Evolutionary conservation across 2,888 invertebrate species (phyloP), one percentile per base, ranked within the genome.

Genomic region (Drosophila buzzatii): DNA sequence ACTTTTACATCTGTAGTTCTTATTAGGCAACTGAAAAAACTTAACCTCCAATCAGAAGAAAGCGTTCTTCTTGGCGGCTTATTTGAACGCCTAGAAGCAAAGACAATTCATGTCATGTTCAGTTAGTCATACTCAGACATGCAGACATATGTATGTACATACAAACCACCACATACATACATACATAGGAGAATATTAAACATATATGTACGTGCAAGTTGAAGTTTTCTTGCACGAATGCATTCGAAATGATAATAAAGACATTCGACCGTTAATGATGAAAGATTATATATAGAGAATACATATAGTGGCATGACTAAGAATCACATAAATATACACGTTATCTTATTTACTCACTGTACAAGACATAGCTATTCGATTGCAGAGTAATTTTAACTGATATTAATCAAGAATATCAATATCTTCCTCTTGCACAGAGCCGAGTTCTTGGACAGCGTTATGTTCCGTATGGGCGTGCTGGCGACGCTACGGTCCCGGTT

Each of bases 381-480:
- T 37, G 33, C 10, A n/a, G 1, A 14, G 12, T 16, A 12, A 39
- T 39, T 6, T n/a, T 0, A 6, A 20, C 39, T 41, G 39, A 41
- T 55, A 37, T 37, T 37, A 42, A 45, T 45, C 18, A 56, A 53
- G 12, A 20, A 31, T 23, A n/a, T 35, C 27, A 27, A 45, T 10
- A 12, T 44, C 12, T 45, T 12, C 9, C 18, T 51, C 4, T 14
- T 44, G 10, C 27, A 20, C 35, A 99, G 99, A 92, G 97, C 97
- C 42, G 95, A 95, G 76, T 94, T 96, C 71, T 94, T 99, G 89
- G 97, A 97, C 82, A 98, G 98, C 95, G 97, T 99, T 27, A 96
- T 98, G 93, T 99, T 97, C 93, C 95, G 99, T 62, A 98, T 99
- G 97, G 99, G 99, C 5, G 93, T 99, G 37, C 94, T 99, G 82